Evolutionary conservation across 2,888 invertebrate species (phyloP).

Genomic region (Drosophila infuscata): DNA sequence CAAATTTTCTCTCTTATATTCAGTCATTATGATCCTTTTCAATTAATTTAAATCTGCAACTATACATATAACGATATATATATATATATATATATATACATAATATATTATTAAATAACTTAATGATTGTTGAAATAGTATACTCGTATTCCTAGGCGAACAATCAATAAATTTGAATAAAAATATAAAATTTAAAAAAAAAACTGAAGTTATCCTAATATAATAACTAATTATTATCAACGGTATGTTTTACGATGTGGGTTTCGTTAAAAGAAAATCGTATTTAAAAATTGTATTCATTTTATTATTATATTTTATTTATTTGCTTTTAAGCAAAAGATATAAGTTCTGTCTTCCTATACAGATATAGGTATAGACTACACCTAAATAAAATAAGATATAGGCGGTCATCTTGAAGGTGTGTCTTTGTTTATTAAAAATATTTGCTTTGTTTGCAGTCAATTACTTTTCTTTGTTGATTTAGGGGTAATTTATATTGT

Average conservation of each 20-base stretch:
- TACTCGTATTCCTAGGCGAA: background rate
- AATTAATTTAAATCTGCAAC: background rate
- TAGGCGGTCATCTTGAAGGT: background rate
- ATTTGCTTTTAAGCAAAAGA: too few species aligned
- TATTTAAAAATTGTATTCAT: background rate
- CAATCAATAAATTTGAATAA: background rate
- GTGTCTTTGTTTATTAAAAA: background rate
- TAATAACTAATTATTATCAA: background rate
- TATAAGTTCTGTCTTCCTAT: too few species aligned
- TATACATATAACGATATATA: background rate
- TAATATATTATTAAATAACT: background rate
- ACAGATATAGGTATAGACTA: too few species aligned
- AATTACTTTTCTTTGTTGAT: background rate
- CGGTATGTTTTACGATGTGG: too few species aligned
- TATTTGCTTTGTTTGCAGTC: background rate
- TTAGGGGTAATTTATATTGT: background rate
- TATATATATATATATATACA: too few species aligned
- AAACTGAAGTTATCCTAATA: fast-evolving
- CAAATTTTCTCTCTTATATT: background rate
- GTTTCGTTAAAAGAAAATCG: background rate
- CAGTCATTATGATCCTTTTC: background rate
- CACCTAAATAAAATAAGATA: too few species aligned
- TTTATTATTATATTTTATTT: background rate
- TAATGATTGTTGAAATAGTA: background rate
- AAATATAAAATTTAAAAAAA: background rate